Percentiles rank a stretch among this genome's conserved stretches.
Conservation (phyloP, 2,797 vertebrate genomes). For the Chelmon rostratus region DNA sequence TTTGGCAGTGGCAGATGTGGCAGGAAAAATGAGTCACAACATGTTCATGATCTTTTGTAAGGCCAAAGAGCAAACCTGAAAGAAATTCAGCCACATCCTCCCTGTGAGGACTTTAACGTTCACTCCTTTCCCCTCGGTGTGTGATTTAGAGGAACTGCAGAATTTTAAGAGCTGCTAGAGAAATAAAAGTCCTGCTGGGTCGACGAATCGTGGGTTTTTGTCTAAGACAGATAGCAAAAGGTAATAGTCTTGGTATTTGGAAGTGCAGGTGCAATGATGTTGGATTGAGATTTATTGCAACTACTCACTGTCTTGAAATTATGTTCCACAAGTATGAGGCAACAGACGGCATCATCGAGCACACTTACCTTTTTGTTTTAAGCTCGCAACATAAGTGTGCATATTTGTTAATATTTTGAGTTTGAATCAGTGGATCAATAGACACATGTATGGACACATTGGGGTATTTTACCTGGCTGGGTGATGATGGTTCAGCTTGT, state of each 20-base stretch:
- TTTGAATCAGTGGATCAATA: neutral
- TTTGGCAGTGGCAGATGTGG: neutral
- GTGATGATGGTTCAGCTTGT: slow-evolving; percentile 22
- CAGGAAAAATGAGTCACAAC: slow-evolving; percentile 21
- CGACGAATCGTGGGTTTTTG: slow-evolving; percentile 1
- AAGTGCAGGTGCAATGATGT: slow-evolving; percentile 14
- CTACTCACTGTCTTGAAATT: neutral
- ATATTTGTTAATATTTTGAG: neutral
- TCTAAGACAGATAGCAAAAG: neutral
- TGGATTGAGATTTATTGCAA: neutral
- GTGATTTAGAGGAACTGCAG: slow-evolving; percentile 14
- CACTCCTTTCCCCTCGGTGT: neutral
- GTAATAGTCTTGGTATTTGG: slow-evolving; percentile 13
- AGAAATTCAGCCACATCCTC: neutral
- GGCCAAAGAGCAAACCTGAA: slow-evolving; percentile 16
- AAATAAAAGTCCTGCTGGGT: neutral
- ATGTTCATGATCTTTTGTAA: slow-evolving; percentile 13
- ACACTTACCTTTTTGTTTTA: neutral
- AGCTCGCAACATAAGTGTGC: neutral
- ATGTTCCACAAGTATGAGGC: neutral
- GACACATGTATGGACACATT: neutral
- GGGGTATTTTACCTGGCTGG: slow-evolving; percentile 57
- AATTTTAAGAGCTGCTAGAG: slow-evolving; percentile 31
- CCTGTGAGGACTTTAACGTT: slow-evolving; percentile 7
- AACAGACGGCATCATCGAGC: neutral